Evolutionary conservation across 2,888 invertebrate species (phyloP), one percentile per base, ranked within the genome.

Genomic region (Hemithea aestivaria): DNA sequence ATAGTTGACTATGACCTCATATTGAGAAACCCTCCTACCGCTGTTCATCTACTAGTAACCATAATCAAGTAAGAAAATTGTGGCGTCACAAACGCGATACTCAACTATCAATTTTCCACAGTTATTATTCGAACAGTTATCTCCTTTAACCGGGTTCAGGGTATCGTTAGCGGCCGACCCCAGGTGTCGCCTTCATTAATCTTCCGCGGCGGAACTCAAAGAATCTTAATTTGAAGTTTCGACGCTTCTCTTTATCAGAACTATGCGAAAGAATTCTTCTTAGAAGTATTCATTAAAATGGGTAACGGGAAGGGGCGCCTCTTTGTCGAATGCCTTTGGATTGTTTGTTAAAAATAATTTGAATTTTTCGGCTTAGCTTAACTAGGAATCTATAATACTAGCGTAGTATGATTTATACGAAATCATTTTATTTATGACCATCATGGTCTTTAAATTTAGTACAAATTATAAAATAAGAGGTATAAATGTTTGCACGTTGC

Each of bases 221-320:
- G 84, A 85, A 85, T 85, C 85, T 85, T 87, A 87, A 87, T 85
- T 87, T 87, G 80, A 85, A 85, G 80, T 87, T 83, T 81, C 78
- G 69, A 73, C 78, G 81, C 76, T 75, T 72, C 78, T 83, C 82
- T 80, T 77, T 76, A 81, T 79, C 73, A 71, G 73, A 87, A 87
- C 84, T 85, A 87, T 85, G 81, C 70, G 73, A 71, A 82, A 83
- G 84, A 84, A 87, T 85, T 69, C 73, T 62, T 60, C 68, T 59
- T 52, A 58, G 63, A 68, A 73, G 69, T 73, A 78, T 81, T 84
- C 79, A 77, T 82, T 83, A 76, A 76, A 76, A 68, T 66, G 72
- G 66, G 62, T 70, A 68, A 71, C 66, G 60, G 68, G 62, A 49
- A 57, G 58, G 57, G 53, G 33, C 39, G 49, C 41, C 41, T 38